Percentiles rank a stretch among this genome's conserved stretches.
phyloP scores from a whole-genome alignment of 2,888 invertebrate genomes.

The Philonicus albiceps region DNA sequence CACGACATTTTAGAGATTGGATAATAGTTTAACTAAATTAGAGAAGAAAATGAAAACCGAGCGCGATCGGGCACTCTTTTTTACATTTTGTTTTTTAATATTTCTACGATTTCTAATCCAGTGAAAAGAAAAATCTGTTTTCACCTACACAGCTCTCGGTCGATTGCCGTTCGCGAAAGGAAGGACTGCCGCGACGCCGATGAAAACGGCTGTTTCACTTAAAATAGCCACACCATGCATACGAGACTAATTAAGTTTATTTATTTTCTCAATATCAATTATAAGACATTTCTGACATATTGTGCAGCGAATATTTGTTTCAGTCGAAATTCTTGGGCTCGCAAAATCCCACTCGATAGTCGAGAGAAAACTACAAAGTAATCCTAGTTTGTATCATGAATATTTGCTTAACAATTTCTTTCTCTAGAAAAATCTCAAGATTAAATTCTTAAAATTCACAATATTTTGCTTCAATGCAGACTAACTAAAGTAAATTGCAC shows the following conservation, averaged over 20 bases:
- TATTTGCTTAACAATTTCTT: too few species aligned
- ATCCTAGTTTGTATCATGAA: background rate
- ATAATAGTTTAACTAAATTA: slow-evolving; percentile 30
- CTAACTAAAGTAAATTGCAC: too few species aligned
- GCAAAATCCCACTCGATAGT: background rate
- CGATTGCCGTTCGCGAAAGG: background rate
- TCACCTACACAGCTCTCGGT: slow-evolving; percentile 20
- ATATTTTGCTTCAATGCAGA: too few species aligned
- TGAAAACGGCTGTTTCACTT: background rate
- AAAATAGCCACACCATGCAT: background rate
- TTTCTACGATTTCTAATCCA: slow-evolving; percentile 9
- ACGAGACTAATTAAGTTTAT: background rate
- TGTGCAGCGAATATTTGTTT: background rate
- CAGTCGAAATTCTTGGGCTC: background rate
- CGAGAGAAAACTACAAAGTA: background rate
- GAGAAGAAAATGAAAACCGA: slow-evolving; percentile 4
- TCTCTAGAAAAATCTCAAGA: too few species aligned
- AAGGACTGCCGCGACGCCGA: background rate
- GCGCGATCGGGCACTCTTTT: background rate
- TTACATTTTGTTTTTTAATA: background rate
- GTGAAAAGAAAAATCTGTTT: slow-evolving; percentile 21
- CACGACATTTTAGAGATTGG: slow-evolving; percentile 11
- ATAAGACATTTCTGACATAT: background rate
- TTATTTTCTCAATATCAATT: background rate
- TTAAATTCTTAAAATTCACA: background rate